A percentile compares a stretch with the other conserved stretches of the same genome.
These are phyloP conservation scores for Poeciliopsis presidionis DNA, from an alignment of 2,797 vertebrate species.

Conservation along the genomic window DNA sequence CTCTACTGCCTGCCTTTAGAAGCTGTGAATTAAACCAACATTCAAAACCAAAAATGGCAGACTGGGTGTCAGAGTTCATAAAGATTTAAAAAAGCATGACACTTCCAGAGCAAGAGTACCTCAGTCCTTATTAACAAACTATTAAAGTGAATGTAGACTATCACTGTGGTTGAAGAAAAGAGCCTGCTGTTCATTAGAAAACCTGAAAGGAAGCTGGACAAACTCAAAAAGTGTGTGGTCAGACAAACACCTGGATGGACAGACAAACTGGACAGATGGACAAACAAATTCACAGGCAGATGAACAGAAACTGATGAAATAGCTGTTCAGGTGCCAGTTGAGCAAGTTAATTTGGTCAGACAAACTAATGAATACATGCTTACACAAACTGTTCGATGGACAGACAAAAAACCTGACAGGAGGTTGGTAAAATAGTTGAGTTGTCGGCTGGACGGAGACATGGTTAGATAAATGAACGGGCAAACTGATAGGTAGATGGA, in stretches of 20 bases:
- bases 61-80: conserved; percentile 1
- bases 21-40: conserved; percentile 31
- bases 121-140: neutral
- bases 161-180: neutral
- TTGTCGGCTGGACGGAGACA: neutral
- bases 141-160: neutral
- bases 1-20: conserved; percentile 1
- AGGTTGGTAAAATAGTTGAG: neutral
- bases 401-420: neutral
- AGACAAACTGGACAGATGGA: neutral
- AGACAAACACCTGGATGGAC: neutral
- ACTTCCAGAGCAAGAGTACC: neutral
- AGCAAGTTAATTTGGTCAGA: no score
- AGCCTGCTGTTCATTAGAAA: neutral
- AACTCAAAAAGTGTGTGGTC: neutral
- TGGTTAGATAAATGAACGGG: neutral
- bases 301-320: neutral
- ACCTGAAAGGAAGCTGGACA: neutral
- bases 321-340: neutral
- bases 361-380: neutral
- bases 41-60: conserved; percentile 43
- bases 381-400: neutral
- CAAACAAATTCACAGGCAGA: no score
- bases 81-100: neutral
- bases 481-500: neutral